These are phyloP conservation scores for Cygnus atratus DNA, from an alignment of 2,113 vertebrate genomes.

Conservation along the genomic window DNA sequence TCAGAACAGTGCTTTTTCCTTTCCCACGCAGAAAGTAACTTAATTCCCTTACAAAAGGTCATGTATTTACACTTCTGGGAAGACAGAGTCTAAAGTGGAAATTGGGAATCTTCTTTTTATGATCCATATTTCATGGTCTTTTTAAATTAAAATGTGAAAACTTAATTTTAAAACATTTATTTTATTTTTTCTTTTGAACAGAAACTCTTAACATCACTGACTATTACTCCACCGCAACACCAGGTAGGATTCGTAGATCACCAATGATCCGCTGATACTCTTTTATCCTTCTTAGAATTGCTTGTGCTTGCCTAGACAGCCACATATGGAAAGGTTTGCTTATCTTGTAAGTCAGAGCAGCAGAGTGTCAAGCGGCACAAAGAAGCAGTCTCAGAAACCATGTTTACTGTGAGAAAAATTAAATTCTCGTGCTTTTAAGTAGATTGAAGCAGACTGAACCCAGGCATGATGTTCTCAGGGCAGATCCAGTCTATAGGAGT, in stretches of 20 bases:
- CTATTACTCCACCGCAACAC: neutral
- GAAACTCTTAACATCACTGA: neutral
- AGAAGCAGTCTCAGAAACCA: neutral
- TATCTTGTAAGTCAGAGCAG: neutral
- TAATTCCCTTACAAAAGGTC: neutral
- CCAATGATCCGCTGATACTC: too few species aligned
- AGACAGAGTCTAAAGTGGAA: neutral
- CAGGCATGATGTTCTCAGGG: neutral
- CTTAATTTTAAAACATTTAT: neutral
- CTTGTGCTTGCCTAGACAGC: neutral
- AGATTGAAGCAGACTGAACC: neutral
- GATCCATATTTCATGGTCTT: neutral
- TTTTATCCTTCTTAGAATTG: neutral
- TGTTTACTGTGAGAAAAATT: neutral
- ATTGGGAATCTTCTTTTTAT: neutral
- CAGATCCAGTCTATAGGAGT: neutral
- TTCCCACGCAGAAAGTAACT: neutral
- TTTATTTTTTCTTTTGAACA: neutral
- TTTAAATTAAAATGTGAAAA: neutral
- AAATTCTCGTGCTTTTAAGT: neutral
- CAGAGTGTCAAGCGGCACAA: neutral
- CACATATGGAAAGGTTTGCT: neutral
- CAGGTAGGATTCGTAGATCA: slow-evolving; percentile 35
- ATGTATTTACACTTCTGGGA: neutral
- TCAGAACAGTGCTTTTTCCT: neutral